These are phyloP conservation scores for Phoxinus dragarum DNA, from an alignment of 2,797 vertebrate genomes.

Conservation along the genomic window DNA sequence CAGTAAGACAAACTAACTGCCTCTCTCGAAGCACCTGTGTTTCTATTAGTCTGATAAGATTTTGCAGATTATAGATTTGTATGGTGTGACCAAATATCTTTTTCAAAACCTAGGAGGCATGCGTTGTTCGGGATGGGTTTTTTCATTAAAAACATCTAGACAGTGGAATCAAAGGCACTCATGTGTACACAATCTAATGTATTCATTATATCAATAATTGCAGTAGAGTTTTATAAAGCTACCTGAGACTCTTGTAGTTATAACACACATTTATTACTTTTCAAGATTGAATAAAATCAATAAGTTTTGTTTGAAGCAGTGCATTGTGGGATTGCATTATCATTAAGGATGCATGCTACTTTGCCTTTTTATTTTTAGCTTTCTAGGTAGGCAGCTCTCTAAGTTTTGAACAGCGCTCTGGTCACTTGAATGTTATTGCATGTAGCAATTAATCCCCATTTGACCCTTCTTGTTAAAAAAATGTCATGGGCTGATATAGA, in stretches of 20 bases:
- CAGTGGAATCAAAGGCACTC: neutral
- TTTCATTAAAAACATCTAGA: neutral
- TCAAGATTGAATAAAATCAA: neutral
- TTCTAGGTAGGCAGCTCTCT: constrained; percentile 3
- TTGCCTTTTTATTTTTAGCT: neutral
- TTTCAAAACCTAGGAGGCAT: neutral
- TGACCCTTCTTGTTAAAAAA: constrained; percentile 70
- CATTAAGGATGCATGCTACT: neutral
- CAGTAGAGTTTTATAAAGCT: neutral
- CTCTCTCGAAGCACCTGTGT: neutral
- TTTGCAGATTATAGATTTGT: neutral
- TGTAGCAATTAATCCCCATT: constrained; percentile 73
- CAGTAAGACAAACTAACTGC: constrained; percentile 3
- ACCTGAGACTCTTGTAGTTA: neutral
- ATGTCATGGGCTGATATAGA: constrained; percentile 75
- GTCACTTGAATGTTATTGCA: constrained; percentile 65
- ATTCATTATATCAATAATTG: too few species aligned
- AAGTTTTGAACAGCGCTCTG: constrained; percentile 48
- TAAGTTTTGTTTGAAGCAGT: neutral
- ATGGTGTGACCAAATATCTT: constrained; percentile 45
- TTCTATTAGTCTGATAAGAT: constrained; percentile 2
- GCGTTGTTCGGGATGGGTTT: neutral
- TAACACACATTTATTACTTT: neutral
- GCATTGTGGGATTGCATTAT: neutral
- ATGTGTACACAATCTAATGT: neutral